These are phyloP conservation scores for Argya squamiceps DNA, from an alignment of 2,797 vertebrate species.

Conservation along the genomic window DNA sequence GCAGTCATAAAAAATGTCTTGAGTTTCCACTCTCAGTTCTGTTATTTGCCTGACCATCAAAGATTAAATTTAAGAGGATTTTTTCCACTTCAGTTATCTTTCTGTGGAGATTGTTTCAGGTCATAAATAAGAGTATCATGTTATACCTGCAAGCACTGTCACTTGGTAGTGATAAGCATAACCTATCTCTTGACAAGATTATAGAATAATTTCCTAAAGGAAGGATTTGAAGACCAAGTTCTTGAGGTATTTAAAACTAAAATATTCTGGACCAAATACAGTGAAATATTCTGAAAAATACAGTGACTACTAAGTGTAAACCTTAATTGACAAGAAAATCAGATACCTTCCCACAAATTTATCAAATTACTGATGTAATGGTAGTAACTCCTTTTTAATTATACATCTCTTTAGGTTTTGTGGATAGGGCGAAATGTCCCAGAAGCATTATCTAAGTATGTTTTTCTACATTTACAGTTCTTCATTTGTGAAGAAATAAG, in stretches of 20 bases:
- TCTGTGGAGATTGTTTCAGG: neutral
- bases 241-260: neutral
- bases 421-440: accelerated
- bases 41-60: neutral
- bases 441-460: neutral
- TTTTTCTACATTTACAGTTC: neutral
- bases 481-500: neutral
- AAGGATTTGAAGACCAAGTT: neutral
- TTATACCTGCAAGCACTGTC: neutral
- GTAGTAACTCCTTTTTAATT: neutral
- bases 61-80: neutral
- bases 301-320: neutral
- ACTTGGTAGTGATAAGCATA: neutral
- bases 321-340: neutral
- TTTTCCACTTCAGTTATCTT: neutral
- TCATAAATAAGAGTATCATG: neutral
- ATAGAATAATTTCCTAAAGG: neutral
- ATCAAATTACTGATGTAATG: neutral
- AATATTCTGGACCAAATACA: neutral
- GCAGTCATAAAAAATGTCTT: neutral
- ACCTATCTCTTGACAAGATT: neutral
- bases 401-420: neutral
- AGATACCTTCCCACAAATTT: neutral
- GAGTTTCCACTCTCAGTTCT: neutral
- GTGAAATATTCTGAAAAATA: neutral